phyloP scores from a whole-genome alignment of 2,797 vertebrate species.

The Alauda arvensis region DNA sequence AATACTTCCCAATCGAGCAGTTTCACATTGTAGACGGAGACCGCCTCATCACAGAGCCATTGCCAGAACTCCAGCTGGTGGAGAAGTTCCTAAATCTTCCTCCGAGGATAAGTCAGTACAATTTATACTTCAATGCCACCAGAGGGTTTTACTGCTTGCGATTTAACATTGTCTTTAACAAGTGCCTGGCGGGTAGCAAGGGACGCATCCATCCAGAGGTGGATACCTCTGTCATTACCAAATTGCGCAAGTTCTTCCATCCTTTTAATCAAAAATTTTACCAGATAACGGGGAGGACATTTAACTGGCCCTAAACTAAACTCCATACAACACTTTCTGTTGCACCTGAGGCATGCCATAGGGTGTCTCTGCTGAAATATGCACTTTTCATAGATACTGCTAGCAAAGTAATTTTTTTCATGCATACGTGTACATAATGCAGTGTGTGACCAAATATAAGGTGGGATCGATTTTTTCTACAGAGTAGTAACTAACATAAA shows the following conservation, averaged over 20 bases:
- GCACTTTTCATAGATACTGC: slow-evolving; percentile 81
- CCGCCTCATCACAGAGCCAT: slow-evolving; percentile 89
- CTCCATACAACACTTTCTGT: slow-evolving; percentile 69
- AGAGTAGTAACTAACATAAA: slow-evolving; percentile 65
- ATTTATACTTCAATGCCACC: slow-evolving; percentile 95
- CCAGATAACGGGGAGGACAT: slow-evolving; percentile 94
- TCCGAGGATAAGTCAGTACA: slow-evolving; percentile 89
- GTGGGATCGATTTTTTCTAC: slow-evolving; percentile 70
- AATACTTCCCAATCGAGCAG: slow-evolving; percentile 92
- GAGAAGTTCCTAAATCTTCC: slow-evolving; percentile 93
- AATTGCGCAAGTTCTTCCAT: slow-evolving; percentile 93
- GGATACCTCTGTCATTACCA: slow-evolving; percentile 85
- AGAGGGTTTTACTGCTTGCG: slow-evolving; percentile 95
- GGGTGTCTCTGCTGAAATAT: slow-evolving; percentile 70
- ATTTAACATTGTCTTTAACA: slow-evolving; percentile 93
- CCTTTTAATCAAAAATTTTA: slow-evolving; percentile 98
- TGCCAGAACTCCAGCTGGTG: slow-evolving; percentile 90
- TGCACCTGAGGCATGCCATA: slow-evolving; percentile 61
- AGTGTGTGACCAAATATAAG: slow-evolving; percentile 86
- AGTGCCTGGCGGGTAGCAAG: slow-evolving; percentile 98
- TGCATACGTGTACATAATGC: slow-evolving; percentile 73
- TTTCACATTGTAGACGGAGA: slow-evolving; percentile 94
- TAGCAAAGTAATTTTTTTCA: slow-evolving; percentile 66
- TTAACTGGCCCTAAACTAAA: slow-evolving; percentile 87
- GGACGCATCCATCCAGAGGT: slow-evolving; percentile 93